A percentile compares a stretch with the other conserved stretches of the same genome.
These are phyloP conservation scores for Machimus atricapillus DNA, from an alignment of 2,888 invertebrate genomes.

Conservation along the genomic window DNA sequence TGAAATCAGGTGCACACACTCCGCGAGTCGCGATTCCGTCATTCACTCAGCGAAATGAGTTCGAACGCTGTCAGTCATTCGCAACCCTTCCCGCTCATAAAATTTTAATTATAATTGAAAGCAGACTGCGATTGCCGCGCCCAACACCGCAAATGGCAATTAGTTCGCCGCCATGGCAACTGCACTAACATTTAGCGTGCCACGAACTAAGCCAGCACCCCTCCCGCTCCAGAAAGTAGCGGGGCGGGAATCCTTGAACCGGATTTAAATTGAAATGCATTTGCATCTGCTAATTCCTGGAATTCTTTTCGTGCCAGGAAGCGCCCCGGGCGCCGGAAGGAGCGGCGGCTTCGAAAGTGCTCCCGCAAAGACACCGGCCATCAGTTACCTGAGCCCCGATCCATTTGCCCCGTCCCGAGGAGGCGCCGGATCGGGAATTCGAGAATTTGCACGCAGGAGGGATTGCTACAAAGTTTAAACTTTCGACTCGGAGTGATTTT, in stretches of 20 bases:
- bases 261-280: background rate
- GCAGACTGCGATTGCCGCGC: background rate
- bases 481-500: conserved; percentile 25
- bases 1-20: background rate
- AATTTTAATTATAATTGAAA: background rate
- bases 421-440: background rate
- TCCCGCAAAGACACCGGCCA: background rate
- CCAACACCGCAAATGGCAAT: background rate
- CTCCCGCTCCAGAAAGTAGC: too few species aligned
- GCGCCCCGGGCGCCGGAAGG: background rate
- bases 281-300: background rate
- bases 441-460: background rate
- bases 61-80: background rate
- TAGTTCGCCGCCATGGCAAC: background rate
- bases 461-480: conserved; percentile 12
- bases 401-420: background rate
- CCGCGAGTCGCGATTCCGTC: background rate
- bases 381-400: background rate
- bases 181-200: background rate
- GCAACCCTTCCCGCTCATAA: background rate
- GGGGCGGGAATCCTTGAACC: background rate
- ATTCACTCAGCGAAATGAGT: background rate
- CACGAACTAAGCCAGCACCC: background rate
- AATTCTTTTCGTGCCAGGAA: background rate
- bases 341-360: background rate